Conservation (phyloP, 2,113 vertebrate species). For the Brachionichthys hirsutus region DNA sequence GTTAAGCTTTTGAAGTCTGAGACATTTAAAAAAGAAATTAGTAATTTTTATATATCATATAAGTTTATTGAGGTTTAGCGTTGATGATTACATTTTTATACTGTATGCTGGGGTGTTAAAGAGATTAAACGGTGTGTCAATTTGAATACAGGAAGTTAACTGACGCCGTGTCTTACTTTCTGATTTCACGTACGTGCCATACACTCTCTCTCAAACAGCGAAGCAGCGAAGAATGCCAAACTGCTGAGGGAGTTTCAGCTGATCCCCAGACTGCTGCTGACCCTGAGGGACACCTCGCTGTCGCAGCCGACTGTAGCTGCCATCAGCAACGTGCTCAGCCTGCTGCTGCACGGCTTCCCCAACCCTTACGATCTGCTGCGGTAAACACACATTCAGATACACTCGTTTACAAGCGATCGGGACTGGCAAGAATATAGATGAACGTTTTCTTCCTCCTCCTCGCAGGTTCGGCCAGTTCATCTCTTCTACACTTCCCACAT, state of each 20-base stretch:
- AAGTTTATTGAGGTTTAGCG: too few relatives aligned
- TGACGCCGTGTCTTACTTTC: background rate
- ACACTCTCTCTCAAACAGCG: conserved; percentile 69
- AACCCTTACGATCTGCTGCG: conserved; percentile 92
- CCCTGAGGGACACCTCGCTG: conserved; percentile 89
- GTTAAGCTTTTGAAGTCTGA: too few relatives aligned
- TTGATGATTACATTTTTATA: too few relatives aligned
- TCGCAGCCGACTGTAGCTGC: conserved; percentile 93
- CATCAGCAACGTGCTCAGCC: conserved; percentile 92
- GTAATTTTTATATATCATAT: too few relatives aligned
- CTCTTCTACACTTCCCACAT: conserved; percentile 94
- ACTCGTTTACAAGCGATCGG: too few relatives aligned
- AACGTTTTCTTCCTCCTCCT: background rate
- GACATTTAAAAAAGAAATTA: too few relatives aligned
- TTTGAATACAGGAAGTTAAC: too few relatives aligned
- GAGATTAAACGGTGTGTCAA: too few relatives aligned
- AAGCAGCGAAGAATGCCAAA: conserved; percentile 94
- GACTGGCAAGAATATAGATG: too few relatives aligned
- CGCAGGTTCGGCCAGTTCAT: conserved; percentile 94
- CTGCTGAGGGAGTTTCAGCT: conserved; percentile 95
- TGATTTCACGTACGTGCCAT: background rate
- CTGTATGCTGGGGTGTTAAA: too few relatives aligned
- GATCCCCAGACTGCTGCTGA: conserved; percentile 91
- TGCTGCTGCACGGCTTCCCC: conserved; percentile 94
- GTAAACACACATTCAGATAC: conserved; percentile 63